Evolutionary conservation across 2,113 vertebrate genomes (phyloP).

Genomic region (Telmatochromis sp.): DNA sequence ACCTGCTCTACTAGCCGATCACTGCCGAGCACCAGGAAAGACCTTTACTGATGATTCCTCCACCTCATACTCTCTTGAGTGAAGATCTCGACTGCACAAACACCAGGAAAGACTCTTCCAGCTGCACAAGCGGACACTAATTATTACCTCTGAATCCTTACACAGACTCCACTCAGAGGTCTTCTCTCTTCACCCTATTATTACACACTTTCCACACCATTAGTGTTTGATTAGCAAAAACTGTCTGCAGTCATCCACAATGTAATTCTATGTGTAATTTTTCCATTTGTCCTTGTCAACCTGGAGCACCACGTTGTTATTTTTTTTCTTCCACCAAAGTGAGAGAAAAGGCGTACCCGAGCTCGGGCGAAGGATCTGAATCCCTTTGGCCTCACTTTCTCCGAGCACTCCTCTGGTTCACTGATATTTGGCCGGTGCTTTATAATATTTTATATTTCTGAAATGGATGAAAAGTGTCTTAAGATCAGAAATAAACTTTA

Average conservation of each 20-base stretch:
- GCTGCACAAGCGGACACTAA: neutral
- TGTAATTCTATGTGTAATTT: neutral
- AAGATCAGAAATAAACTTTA: neutral
- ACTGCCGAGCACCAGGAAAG: slow-evolving; percentile 68
- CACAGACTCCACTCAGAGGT: neutral
- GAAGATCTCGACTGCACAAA: neutral
- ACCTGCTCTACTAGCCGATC: slow-evolving; percentile 84
- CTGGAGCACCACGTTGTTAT: neutral
- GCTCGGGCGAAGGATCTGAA: neutral
- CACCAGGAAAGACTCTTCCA: neutral
- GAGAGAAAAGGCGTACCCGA: neutral
- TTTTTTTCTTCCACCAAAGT: neutral
- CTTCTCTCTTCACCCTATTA: neutral
- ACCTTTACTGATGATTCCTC: slow-evolving; percentile 73
- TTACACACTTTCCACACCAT: neutral
- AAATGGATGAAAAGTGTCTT: neutral
- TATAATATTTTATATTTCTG: neutral
- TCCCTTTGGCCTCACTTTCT: neutral
- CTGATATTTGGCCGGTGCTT: neutral
- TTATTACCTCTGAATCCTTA: neutral
- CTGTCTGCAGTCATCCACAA: neutral
- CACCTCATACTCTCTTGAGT: neutral
- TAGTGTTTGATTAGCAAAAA: neutral
- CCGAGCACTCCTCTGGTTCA: neutral
- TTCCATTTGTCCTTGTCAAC: neutral